Percentiles rank a stretch among this genome's conserved stretches.
Evolutionary conservation across 2,797 vertebrate species (phyloP).

Genomic region (Lophotriccus pileatus): DNA sequence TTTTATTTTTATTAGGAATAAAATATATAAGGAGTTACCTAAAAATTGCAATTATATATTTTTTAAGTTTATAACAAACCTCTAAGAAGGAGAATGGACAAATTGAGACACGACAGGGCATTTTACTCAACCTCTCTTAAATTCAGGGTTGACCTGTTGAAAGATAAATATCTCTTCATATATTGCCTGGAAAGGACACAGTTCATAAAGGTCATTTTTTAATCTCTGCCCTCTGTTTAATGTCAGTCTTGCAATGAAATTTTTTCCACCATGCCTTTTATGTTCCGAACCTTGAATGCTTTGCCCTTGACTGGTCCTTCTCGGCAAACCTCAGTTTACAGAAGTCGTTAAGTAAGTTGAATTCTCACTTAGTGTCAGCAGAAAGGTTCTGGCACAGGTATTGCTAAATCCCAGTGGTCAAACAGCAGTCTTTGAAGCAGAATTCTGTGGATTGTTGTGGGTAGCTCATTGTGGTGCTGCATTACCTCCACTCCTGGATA

Average conservation of each 20-base stretch:
- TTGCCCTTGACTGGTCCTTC: background rate
- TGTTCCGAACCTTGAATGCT: background rate
- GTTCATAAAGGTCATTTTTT: background rate
- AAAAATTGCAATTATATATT: background rate
- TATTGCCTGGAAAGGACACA: background rate
- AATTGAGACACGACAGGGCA: background rate
- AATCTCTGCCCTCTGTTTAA: background rate
- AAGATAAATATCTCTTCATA: background rate
- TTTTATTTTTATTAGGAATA: background rate
- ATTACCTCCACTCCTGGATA: background rate
- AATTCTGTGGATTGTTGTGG: background rate
- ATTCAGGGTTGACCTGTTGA: background rate
- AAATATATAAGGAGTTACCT: background rate
- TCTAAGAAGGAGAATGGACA: background rate
- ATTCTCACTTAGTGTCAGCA: background rate
- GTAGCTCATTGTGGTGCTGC: background rate
- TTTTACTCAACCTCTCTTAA: background rate
- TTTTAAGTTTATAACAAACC: background rate
- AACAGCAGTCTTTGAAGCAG: background rate
- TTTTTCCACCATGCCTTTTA: background rate
- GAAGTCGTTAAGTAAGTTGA: background rate
- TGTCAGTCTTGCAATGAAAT: background rate
- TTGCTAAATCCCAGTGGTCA: background rate
- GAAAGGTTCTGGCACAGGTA: background rate
- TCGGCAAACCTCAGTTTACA: background rate